Evolutionary conservation across 2,113 vertebrate genomes (phyloP).

Genomic region (Pituophis catenifer): DNA sequence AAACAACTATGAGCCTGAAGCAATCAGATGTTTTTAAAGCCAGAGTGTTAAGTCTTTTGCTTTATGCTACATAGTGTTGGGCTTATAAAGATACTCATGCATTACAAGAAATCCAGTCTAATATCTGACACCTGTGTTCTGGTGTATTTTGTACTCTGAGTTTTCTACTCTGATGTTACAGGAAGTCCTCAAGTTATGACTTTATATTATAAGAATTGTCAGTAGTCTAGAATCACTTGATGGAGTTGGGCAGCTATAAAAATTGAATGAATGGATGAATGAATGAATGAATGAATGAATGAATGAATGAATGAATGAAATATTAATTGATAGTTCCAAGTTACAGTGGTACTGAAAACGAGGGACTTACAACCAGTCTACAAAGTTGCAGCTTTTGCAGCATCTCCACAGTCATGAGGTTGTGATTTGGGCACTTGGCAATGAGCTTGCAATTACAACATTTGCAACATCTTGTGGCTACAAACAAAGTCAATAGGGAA

Average conservation of each 20-base stretch:
- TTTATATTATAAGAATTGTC: not conserved
- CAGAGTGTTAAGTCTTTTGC: not conserved
- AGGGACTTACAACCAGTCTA: not conserved
- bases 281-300: too few species aligned
- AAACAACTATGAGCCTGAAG: not conserved
- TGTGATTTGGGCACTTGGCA: not conserved
- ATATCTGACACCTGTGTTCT: not conserved
- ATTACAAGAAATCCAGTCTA: not conserved
- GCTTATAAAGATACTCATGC: not conserved
- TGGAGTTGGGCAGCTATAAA: not conserved
- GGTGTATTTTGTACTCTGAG: not conserved
- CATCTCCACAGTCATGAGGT: not conserved
- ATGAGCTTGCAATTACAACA: not conserved
- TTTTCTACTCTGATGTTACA: not conserved
- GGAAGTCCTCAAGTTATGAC: not conserved
- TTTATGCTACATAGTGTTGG: not conserved
- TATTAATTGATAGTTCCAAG: not conserved
- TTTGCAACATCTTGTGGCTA: not conserved
- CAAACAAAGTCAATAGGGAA: not conserved
- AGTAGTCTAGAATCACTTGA: not conserved
- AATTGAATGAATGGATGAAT: not conserved
- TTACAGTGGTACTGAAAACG: not conserved
- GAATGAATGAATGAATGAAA: too few species aligned
- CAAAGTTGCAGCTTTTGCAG: not conserved
- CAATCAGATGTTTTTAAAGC: not conserved